phyloP scores from a whole-genome alignment of 2,113 vertebrate genomes.

The Ivindomyrus marchei region DNA sequence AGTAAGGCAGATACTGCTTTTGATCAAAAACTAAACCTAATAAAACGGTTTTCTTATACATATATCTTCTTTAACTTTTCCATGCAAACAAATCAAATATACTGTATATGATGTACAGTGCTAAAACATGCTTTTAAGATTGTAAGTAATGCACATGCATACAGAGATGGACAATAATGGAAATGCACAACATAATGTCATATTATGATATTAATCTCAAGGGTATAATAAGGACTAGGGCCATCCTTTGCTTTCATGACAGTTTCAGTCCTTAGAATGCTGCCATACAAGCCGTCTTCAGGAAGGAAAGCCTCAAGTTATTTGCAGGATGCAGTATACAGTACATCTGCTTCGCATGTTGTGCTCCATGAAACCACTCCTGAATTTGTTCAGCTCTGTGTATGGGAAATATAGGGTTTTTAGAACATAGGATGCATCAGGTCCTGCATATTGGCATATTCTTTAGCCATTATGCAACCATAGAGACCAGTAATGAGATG shows the following conservation, averaged over 20 bases:
- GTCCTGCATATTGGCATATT: background rate
- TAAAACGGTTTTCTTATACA: background rate
- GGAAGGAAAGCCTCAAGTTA: background rate
- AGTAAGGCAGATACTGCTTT: background rate
- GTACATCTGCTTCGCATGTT: background rate
- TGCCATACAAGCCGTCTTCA: background rate
- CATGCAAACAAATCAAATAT: background rate
- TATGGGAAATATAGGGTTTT: background rate
- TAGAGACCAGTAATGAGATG: background rate
- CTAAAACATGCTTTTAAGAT: background rate
- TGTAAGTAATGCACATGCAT: background rate
- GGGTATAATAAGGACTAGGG: background rate
- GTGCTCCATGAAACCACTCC: background rate
- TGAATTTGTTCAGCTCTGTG: background rate
- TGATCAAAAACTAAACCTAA: background rate
- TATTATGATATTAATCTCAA: too few species aligned
- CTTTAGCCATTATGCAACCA: too few species aligned
- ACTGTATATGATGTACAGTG: background rate
- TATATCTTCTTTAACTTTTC: background rate
- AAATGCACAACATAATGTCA: too few species aligned
- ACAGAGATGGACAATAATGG: background rate
- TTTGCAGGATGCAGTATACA: background rate
- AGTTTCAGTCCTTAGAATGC: background rate
- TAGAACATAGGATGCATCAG: background rate
- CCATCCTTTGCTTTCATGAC: background rate